phyloP scores from a whole-genome alignment of 2,888 invertebrate genomes.

The Leucophora obtusa region DNA sequence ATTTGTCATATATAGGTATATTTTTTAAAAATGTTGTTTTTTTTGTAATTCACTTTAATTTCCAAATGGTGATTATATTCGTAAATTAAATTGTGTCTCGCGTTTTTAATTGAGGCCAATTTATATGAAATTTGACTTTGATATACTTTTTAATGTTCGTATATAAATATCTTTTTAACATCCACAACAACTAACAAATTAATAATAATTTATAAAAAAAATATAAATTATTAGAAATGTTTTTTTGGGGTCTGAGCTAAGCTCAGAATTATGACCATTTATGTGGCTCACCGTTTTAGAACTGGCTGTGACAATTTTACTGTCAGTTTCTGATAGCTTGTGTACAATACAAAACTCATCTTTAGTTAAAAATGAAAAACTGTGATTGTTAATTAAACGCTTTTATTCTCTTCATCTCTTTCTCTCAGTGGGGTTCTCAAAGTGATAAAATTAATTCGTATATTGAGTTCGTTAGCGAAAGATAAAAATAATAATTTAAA shows the following conservation, averaged over 20 bases:
- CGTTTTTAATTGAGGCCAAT: constrained; percentile 60
- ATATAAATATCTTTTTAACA: constrained; percentile 7
- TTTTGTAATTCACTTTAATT: too few species aligned
- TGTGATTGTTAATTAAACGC: constrained; percentile 51
- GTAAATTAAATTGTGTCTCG: constrained; percentile 50
- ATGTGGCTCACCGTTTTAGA: constrained; percentile 47
- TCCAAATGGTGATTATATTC: constrained; percentile 16
- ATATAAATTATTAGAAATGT: constrained; percentile 6
- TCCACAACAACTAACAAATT: constrained; percentile 30
- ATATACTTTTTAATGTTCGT: constrained; percentile 15
- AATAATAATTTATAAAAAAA: constrained; percentile 39
- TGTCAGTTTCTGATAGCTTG: constrained; percentile 33
- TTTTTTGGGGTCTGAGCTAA: constrained; percentile 1
- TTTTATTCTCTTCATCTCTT: not conserved
- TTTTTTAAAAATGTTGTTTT: not conserved
- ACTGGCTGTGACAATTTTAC: constrained; percentile 51
- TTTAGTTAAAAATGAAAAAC: constrained; percentile 61
- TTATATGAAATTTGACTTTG: constrained; percentile 54
- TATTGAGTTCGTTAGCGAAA: too few species aligned
- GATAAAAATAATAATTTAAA: too few species aligned
- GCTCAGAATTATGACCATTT: constrained; percentile 46
- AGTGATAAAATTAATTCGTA: too few species aligned
- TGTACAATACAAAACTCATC: constrained; percentile 40
- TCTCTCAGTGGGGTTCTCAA: not conserved
- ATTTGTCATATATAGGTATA: constrained; percentile 32